These are phyloP conservation scores for Pachymerium ferrugineum DNA, from an alignment of 2,888 invertebrate species.

Conservation along the genomic window DNA sequence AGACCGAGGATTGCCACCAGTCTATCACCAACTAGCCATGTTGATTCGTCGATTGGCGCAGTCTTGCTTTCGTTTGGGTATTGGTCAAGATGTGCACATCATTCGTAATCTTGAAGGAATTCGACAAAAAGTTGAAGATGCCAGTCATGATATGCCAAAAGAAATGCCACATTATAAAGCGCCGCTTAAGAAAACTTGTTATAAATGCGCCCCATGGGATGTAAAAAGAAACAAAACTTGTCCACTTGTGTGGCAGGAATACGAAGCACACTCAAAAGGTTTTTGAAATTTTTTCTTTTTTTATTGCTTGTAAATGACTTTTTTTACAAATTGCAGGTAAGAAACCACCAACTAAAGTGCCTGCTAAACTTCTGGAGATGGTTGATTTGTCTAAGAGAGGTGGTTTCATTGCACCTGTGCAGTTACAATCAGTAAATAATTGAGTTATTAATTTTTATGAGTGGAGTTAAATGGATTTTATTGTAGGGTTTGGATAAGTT, in stretches of 20 bases:
- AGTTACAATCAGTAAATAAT: background rate
- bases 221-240: background rate
- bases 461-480: background rate
- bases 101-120: slow-evolving; percentile 30
- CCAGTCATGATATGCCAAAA: background rate
- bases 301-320: background rate
- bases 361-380: slow-evolving; percentile 15
- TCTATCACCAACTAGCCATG: slow-evolving; percentile 31
- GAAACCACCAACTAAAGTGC: background rate
- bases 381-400: background rate
- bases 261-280: slow-evolving; percentile 29
- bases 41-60: slow-evolving; percentile 28
- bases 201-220: background rate
- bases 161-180: slow-evolving; percentile 26
- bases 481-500: slow-evolving; percentile 20
- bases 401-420: slow-evolving; percentile 28
- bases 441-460: background rate
- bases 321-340: too few species aligned
- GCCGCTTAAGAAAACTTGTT: background rate
- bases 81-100: slow-evolving; percentile 28
- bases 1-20: slow-evolving; percentile 29
- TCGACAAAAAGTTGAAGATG: slow-evolving; percentile 26
- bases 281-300: background rate
- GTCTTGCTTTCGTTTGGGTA: background rate
- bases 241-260: slow-evolving; percentile 30